Evolutionary conservation across 2,113 vertebrate genomes (phyloP).

Genomic region (Tympanuchus pallidicinctus): DNA sequence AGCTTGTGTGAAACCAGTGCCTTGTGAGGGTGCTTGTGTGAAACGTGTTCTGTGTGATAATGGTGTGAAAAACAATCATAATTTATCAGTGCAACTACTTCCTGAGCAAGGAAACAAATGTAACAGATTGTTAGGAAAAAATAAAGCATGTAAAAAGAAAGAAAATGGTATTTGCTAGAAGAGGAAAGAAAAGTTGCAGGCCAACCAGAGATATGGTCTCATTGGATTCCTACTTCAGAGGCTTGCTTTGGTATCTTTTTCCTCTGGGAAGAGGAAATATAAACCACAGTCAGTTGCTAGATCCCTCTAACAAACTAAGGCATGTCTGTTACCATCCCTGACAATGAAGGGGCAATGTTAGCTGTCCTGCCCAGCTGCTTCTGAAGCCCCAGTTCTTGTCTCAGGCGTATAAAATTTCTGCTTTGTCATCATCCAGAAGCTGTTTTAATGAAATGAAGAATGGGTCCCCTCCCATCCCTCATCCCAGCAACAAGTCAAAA

Average conservation of each 20-base stretch:
- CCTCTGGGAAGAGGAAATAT: background rate
- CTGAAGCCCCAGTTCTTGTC: background rate
- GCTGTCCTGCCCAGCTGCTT: background rate
- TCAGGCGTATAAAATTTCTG: background rate
- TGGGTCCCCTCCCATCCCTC: background rate
- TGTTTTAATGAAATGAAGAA: background rate
- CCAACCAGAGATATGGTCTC: background rate
- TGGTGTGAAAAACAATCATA: background rate
- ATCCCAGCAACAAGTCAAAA: background rate
- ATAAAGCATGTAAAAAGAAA: background rate
- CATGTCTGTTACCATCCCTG: too few species aligned
- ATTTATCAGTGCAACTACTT: background rate
- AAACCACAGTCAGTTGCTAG: background rate
- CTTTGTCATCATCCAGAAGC: background rate
- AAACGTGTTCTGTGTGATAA: background rate
- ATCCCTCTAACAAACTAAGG: background rate
- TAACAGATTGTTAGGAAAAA: background rate
- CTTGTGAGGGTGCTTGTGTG: background rate
- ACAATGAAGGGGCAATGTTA: rapidly evolving
- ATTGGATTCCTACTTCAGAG: background rate
- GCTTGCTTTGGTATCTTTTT: background rate
- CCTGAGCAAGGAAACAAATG: background rate
- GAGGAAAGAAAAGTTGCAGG: background rate
- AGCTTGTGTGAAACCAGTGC: background rate
- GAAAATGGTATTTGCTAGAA: background rate